phyloP scores from a whole-genome alignment of 2,797 vertebrate genomes.

The Odontamblyopus rebecca region DNA sequence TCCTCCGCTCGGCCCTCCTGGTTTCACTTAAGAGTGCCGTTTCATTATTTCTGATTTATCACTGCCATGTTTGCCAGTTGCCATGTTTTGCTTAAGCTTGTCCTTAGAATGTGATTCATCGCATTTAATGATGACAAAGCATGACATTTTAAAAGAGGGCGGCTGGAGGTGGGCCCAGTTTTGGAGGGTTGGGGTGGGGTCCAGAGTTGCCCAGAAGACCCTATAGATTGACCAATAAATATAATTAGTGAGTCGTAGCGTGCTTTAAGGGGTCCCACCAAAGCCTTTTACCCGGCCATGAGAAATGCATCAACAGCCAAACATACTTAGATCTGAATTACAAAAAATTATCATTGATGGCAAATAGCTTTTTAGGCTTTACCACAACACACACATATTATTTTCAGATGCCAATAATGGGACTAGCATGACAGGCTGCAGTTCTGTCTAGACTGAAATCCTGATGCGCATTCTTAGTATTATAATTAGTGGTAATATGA shows the following conservation, averaged over 20 bases:
- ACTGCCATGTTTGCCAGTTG: conserved; percentile 68
- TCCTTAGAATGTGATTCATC: conserved; percentile 57
- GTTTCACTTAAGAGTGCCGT: conserved; percentile 71
- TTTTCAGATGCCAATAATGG: not conserved
- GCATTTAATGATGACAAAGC: conserved; percentile 62
- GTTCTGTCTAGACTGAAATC: not conserved
- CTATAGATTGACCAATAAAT: conserved; percentile 38
- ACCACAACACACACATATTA: not conserved
- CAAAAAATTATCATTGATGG: not conserved
- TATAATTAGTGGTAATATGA: too few species aligned
- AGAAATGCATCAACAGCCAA: not conserved
- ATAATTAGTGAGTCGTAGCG: conserved; percentile 33
- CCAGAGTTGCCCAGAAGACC: conserved; percentile 36
- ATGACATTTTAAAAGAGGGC: conserved; percentile 51
- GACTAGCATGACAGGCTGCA: not conserved
- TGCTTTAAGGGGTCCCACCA: conserved; percentile 12
- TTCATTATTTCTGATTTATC: conserved; percentile 82
- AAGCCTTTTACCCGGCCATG: conserved; percentile 12
- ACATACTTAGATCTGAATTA: not conserved
- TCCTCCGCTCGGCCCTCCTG: conserved; percentile 64
- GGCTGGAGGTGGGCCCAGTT: conserved; percentile 61
- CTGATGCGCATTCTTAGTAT: not conserved
- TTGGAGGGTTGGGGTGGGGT: conserved; percentile 49
- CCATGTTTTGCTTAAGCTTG: conserved; percentile 56
- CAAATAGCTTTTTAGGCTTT: not conserved